Evolutionary conservation across 1,140 invertebrate genomes (phyloP).

Genomic region (Drosophila littoralis): DNA sequence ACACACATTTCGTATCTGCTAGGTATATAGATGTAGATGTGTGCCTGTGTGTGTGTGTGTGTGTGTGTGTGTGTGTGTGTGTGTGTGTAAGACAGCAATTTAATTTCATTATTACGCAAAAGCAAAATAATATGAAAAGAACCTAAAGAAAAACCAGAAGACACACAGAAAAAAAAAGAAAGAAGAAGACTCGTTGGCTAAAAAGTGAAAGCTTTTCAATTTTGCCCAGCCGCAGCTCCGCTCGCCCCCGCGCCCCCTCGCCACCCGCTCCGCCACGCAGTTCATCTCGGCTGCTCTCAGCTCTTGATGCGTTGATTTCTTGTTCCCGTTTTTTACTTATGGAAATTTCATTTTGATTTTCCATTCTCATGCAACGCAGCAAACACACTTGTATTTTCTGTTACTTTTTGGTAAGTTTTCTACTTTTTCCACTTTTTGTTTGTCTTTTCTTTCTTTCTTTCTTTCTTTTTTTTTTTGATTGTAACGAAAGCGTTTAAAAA

Average conservation of each 20-base stretch:
- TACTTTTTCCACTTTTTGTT: constrained; percentile 6
- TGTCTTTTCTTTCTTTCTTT: constrained; percentile 11
- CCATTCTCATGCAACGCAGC: constrained; percentile 41
- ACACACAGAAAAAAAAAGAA: constrained; percentile 7
- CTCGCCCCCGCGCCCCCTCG: neutral
- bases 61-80: constrained; percentile 12
- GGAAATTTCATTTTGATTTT: constrained; percentile 53
- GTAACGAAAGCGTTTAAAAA: constrained; percentile 35
- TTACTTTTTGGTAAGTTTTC: constrained; percentile 7
- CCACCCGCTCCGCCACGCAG: neutral
- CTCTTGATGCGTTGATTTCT: constrained; percentile 36
- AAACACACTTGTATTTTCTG: constrained; percentile 1
- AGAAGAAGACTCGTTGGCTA: constrained; percentile 35
- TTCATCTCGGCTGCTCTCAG: constrained; percentile 18
- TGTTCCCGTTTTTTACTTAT: constrained; percentile 36
- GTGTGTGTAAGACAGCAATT: constrained; percentile 44
- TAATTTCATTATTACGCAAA: constrained; percentile 60
- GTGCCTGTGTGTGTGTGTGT: neutral
- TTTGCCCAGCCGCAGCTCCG: constrained; percentile 20
- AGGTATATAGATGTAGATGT: constrained; percentile 6
- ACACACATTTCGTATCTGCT: constrained; percentile 21
- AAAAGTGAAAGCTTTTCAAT: constrained; percentile 58
- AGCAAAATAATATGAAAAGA: constrained; percentile 44
- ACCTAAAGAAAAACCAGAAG: constrained; percentile 16
- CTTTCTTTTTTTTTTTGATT: constrained; percentile 4